phyloP scores from a whole-genome alignment of 2,888 invertebrate genomes.

The Mythimna loreyi region DNA sequence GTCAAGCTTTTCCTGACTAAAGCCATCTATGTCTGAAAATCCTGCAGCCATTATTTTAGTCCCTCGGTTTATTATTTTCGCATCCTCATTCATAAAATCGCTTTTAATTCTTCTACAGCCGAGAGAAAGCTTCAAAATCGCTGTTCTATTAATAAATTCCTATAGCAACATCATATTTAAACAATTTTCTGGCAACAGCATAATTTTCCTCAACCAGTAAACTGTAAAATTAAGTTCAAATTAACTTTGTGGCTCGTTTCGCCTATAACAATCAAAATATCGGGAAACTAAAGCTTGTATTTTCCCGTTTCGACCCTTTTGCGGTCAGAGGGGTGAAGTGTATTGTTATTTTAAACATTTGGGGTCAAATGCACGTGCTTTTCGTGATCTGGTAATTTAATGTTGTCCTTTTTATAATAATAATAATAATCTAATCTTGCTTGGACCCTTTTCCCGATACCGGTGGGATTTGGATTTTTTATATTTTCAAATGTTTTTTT shows the following conservation, averaged over 20 bases:
- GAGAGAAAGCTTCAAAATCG: neutral
- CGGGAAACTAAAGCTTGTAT: conserved; percentile 1
- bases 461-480: no score
- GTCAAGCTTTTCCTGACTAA: no score
- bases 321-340: neutral
- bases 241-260: conserved; percentile 5
- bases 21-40: no score
- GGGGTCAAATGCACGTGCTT: neutral
- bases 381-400: neutral
- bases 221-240: conserved; percentile 11
- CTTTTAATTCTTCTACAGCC: neutral
- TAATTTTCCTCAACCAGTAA: neutral
- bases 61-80: neutral
- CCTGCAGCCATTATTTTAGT: neutral
- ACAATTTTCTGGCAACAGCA: neutral
- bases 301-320: conserved; percentile 16
- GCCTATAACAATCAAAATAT: conserved; percentile 21
- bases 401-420: no score
- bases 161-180: neutral
- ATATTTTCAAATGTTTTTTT: no score
- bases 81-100: neutral
- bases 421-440: no score
- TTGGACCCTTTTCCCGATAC: no score
- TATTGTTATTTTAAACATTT: conserved; percentile 29
- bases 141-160: neutral